A percentile compares a stretch with the other conserved stretches of the same genome.
Conservation (phyloP, 2,797 vertebrate genomes). For the Glyptemys insculpta region DNA sequence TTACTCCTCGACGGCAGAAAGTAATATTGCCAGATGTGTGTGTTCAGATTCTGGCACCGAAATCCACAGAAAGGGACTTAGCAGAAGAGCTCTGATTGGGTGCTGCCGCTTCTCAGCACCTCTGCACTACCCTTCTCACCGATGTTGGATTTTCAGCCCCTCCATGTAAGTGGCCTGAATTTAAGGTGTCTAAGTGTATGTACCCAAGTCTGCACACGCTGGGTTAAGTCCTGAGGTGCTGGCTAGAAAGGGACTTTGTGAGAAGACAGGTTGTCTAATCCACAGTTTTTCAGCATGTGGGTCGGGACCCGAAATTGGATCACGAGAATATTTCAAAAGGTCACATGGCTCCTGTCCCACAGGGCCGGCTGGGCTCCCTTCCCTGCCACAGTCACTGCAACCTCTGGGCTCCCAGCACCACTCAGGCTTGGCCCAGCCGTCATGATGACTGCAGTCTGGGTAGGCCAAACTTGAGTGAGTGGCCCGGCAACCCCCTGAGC, state of each 20-base stretch:
- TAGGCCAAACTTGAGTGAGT: too few relatives aligned
- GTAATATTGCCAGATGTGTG: neutral
- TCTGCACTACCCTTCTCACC: too few relatives aligned
- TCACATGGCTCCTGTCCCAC: too few relatives aligned
- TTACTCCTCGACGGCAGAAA: neutral
- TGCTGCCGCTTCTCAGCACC: neutral
- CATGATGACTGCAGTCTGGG: too few relatives aligned
- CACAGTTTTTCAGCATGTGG: neutral
- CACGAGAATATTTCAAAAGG: too few relatives aligned
- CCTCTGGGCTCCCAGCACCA: too few relatives aligned
- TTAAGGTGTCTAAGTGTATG: neutral
- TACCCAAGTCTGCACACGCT: neutral
- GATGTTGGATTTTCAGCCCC: neutral
- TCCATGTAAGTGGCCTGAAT: neutral
- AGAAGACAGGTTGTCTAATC: too few relatives aligned
- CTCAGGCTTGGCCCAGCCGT: too few relatives aligned
- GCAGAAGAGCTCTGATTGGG: neutral
- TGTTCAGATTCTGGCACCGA: neutral
- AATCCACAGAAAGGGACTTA: accelerated
- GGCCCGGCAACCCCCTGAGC: too few relatives aligned
- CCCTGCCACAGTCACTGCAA: too few relatives aligned
- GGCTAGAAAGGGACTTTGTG: too few relatives aligned
- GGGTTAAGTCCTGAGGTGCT: neutral
- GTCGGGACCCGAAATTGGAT: neutral
- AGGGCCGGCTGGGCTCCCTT: too few relatives aligned